These are phyloP conservation scores for Microhierax caerulescens DNA, from an alignment of 2,797 vertebrate species.

Conservation along the genomic window DNA sequence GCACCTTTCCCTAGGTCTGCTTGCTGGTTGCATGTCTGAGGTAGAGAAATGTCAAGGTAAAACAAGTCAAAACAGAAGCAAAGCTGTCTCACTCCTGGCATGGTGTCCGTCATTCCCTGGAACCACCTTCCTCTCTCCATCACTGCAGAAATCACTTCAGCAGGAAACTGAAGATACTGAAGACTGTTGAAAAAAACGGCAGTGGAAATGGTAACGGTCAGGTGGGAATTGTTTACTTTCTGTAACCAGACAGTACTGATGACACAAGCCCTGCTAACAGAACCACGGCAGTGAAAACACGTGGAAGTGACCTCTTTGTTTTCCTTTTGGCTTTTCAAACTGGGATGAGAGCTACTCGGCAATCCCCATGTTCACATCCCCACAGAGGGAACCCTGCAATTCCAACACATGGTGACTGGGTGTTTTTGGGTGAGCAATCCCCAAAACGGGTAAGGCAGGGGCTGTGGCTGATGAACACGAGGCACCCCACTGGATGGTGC, in stretches of 20 bases:
- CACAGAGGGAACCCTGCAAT: accelerated
- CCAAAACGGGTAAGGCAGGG: background rate
- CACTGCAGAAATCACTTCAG: background rate
- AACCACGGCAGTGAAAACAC: accelerated
- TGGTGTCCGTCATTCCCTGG: background rate
- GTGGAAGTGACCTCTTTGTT: background rate
- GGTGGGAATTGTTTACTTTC: background rate
- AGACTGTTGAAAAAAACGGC: background rate
- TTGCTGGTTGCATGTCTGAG: background rate
- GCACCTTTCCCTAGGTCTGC: background rate
- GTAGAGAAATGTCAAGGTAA: background rate
- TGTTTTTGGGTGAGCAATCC: background rate
- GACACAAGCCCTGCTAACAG: background rate
- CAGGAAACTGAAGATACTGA: background rate
- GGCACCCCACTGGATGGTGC: accelerated
- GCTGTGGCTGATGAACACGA: background rate
- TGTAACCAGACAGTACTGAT: background rate
- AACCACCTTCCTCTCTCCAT: background rate
- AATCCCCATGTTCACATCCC: background rate
- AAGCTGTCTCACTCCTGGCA: background rate
- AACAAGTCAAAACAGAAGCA: background rate
- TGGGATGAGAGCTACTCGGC: background rate
- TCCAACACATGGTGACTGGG: accelerated
- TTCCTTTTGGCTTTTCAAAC: background rate
- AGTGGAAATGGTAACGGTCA: background rate